Evolutionary conservation across 1,140 invertebrate genomes (phyloP).

Genomic region (Paracyclopina nana): DNA sequence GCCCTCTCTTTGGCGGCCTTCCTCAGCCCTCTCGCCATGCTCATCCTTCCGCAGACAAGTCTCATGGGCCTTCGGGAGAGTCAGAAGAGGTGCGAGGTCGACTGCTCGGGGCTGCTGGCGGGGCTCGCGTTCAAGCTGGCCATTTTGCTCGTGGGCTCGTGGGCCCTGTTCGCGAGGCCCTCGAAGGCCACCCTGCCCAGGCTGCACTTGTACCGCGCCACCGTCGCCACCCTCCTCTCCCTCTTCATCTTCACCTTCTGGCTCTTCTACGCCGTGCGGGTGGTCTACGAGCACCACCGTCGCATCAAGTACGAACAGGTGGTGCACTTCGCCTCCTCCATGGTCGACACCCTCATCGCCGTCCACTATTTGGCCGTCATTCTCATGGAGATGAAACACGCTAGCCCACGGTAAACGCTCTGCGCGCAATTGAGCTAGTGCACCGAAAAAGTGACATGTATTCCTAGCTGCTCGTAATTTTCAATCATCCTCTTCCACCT

Average conservation of each 20-base stretch:
- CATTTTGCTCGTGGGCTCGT: conserved; percentile 64
- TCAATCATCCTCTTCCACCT: no score
- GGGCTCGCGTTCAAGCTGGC: conserved; percentile 78
- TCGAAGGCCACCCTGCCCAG: conserved; percentile 59
- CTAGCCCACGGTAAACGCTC: conserved; percentile 50
- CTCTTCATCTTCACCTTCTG: conserved; percentile 87
- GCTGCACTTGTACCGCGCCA: conserved; percentile 70
- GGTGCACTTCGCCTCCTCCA: conserved; percentile 69
- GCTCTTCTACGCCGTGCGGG: conserved; percentile 88
- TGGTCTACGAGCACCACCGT: conserved; percentile 29
- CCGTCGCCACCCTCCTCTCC: conserved; percentile 64
- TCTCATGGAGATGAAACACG: conserved; percentile 70
- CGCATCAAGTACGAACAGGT: conserved; percentile 33
- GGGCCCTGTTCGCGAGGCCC: conserved; percentile 52
- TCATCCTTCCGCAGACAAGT: conserved; percentile 70
- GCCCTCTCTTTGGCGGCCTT: conserved; percentile 61
- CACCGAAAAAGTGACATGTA: no score
- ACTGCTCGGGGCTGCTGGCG: conserved; percentile 70
- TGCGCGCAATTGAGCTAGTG: no score
- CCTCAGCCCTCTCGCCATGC: conserved; percentile 82
- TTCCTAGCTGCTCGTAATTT: no score
- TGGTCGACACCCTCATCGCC: conserved; percentile 78
- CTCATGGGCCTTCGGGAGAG: conserved; percentile 20
- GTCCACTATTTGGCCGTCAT: conserved; percentile 86
- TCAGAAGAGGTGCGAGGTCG: conserved; percentile 44